phyloP scores from a whole-genome alignment of 2,888 invertebrate genomes.

The Eupithecia insigniata region DNA sequence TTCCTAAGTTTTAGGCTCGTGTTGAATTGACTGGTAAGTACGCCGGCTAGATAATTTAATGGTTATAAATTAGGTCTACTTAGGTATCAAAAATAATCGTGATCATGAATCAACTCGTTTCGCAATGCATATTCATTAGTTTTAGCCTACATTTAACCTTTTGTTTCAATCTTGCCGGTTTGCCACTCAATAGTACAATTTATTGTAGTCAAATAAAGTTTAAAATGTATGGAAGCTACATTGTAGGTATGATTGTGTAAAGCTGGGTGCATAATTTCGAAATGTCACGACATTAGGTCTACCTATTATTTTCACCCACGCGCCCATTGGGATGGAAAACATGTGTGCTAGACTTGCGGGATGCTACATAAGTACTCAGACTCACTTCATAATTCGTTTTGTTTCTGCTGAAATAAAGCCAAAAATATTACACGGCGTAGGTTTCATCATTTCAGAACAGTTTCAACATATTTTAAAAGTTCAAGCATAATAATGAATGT shows the following conservation, averaged over 20 bases:
- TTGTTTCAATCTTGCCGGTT: conserved; percentile 6
- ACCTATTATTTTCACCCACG: conserved; percentile 74
- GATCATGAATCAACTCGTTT: conserved; percentile 14
- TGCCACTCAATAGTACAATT: conserved; percentile 25
- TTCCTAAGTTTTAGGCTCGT: not conserved
- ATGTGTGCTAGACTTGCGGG: conserved; percentile 43
- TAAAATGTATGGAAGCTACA: conserved; percentile 27
- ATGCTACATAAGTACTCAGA: not conserved
- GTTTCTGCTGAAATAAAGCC: not conserved
- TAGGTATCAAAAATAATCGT: conserved; percentile 16
- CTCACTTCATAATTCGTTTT: not conserved
- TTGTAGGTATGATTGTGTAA: conserved; percentile 24
- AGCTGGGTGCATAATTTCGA: conserved; percentile 60
- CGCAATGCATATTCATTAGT: conserved; percentile 16
- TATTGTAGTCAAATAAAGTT: conserved; percentile 21
- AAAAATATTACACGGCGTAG: not conserved
- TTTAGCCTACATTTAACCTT: conserved; percentile 21
- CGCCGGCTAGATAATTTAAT: not conserved
- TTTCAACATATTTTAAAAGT: not conserved
- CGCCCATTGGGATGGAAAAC: conserved; percentile 60
- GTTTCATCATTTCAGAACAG: not conserved
- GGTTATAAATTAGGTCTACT: not conserved
- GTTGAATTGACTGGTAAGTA: not conserved
- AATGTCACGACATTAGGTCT: conserved; percentile 72
- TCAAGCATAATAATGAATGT: too few species aligned